A percentile compares a stretch with the other conserved stretches of the same genome.
phyloP scores from a whole-genome alignment of 2,888 invertebrate genomes.

The Eupeodes latifasciatus region DNA sequence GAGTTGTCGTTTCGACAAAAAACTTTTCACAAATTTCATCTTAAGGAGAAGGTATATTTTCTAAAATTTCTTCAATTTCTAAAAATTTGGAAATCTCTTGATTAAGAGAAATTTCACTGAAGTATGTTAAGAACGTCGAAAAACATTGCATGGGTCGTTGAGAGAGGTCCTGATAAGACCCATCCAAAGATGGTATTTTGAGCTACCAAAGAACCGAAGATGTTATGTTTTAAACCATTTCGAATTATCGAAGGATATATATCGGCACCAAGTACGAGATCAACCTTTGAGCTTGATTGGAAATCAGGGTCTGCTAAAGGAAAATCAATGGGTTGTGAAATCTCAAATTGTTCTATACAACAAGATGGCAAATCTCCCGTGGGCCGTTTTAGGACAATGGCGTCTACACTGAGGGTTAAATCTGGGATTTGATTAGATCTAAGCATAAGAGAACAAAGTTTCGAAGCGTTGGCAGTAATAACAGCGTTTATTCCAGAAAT shows the following conservation, averaged over 20 bases:
- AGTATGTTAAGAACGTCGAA: too few species aligned
- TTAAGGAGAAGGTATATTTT: conserved; percentile 1
- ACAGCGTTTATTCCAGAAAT: conserved; percentile 12
- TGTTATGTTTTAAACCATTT: background rate
- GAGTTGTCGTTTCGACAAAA: background rate
- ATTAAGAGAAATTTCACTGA: conserved; percentile 15
- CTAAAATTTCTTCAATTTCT: conserved; percentile 31
- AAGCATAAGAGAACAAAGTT: conserved; percentile 12
- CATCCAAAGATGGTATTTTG: conserved; percentile 29
- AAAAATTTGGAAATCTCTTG: conserved; percentile 27
- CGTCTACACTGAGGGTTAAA: conserved; percentile 5
- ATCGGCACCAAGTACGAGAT: conserved; percentile 25
- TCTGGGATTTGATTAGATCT: background rate
- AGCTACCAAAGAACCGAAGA: conserved; percentile 17
- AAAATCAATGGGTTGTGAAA: conserved; percentile 2
- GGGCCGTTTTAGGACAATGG: conserved; percentile 7
- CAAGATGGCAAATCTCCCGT: conserved; percentile 7
- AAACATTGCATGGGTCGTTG: background rate
- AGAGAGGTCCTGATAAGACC: conserved; percentile 21
- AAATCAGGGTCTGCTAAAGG: conserved; percentile 16
- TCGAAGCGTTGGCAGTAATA: background rate
- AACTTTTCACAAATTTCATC: conserved; percentile 23
- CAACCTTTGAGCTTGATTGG: conserved; percentile 3
- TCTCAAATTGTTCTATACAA: background rate
- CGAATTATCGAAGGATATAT: background rate